phyloP scores from a whole-genome alignment of 2,888 invertebrate species.

The Tiliacea aurago region DNA sequence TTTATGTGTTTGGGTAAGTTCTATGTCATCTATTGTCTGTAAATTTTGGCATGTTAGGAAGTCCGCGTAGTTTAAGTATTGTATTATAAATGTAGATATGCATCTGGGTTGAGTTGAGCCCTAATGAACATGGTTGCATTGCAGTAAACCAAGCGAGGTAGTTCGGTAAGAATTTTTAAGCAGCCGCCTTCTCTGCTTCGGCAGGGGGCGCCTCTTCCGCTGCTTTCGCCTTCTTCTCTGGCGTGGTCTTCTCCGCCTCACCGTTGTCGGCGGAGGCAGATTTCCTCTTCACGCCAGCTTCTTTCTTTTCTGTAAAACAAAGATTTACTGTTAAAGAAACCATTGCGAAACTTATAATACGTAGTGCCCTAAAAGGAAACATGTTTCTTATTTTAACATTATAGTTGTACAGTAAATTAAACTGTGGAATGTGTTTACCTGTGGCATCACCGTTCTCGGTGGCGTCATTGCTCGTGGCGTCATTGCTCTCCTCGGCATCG shows the following conservation, averaged over 20 bases:
- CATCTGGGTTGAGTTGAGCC: slow-evolving; percentile 82
- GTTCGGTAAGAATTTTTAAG: slow-evolving; percentile 81
- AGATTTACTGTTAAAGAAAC: slow-evolving; percentile 14
- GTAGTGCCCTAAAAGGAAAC: too few relatives aligned
- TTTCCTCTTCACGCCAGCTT: slow-evolving; percentile 93
- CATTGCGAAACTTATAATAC: neutral
- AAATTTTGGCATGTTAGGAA: slow-evolving; percentile 65
- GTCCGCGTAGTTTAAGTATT: slow-evolving; percentile 56
- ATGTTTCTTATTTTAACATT: too few relatives aligned
- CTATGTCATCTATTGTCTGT: slow-evolving; percentile 59
- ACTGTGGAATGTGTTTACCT: slow-evolving; percentile 71
- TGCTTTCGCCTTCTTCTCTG: slow-evolving; percentile 94
- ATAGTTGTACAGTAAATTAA: neutral
- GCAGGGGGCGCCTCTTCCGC: slow-evolving; percentile 90
- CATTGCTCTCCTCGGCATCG: slow-evolving; percentile 87
- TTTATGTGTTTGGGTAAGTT: slow-evolving; percentile 35
- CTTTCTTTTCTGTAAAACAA: slow-evolving; percentile 86
- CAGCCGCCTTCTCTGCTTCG: slow-evolving; percentile 90
- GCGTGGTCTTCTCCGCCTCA: slow-evolving; percentile 91
- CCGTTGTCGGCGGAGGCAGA: slow-evolving; percentile 90
- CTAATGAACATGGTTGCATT: slow-evolving; percentile 88
- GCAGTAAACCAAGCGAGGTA: slow-evolving; percentile 87
- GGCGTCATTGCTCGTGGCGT: slow-evolving; percentile 87
- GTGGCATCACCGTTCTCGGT: slow-evolving; percentile 86
- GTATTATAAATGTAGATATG: slow-evolving; percentile 77